Conservation (phyloP, 2,888 invertebrate species). For the Fragum fragum region DNA sequence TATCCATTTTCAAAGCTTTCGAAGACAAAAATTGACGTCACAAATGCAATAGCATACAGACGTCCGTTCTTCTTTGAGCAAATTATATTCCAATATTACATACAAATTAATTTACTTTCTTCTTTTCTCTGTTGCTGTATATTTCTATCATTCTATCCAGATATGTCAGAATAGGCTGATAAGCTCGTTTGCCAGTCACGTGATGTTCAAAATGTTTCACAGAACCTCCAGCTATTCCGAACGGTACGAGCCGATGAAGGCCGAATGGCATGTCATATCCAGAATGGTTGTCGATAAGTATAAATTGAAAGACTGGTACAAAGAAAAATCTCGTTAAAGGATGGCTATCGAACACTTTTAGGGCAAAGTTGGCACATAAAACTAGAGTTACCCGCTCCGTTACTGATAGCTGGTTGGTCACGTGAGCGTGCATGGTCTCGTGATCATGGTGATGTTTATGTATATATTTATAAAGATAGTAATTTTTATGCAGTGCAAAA, state of each 20-base stretch:
- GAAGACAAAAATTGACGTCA: no score
- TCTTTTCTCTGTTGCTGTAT: neutral
- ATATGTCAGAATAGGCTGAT: slow-evolving; percentile 83
- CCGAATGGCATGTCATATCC: slow-evolving; percentile 84
- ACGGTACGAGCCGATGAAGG: slow-evolving; percentile 79
- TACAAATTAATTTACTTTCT: neutral
- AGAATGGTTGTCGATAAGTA: slow-evolving; percentile 81
- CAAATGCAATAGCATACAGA: no score
- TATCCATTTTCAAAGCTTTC: no score
- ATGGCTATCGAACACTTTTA: slow-evolving; percentile 78
- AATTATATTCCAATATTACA: no score
- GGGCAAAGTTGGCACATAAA: slow-evolving; percentile 79
- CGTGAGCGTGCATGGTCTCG: slow-evolving; percentile 75
- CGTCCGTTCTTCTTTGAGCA: no score
- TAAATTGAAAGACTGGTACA: slow-evolving; percentile 77
- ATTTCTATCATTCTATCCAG: slow-evolving; percentile 68
- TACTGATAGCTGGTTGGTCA: slow-evolving; percentile 81
- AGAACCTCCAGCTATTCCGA: slow-evolving; percentile 76
- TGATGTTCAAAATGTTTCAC: slow-evolving; percentile 80
- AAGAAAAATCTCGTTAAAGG: slow-evolving; percentile 80
- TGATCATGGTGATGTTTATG: slow-evolving; percentile 83
- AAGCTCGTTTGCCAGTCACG: slow-evolving; percentile 73
- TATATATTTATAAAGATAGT: slow-evolving; percentile 76
- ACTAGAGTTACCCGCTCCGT: slow-evolving; percentile 76
- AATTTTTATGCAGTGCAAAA: slow-evolving; percentile 75